Evolutionary conservation across 1,140 invertebrate species (phyloP).

Genomic region (Drosophila persimilis): DNA sequence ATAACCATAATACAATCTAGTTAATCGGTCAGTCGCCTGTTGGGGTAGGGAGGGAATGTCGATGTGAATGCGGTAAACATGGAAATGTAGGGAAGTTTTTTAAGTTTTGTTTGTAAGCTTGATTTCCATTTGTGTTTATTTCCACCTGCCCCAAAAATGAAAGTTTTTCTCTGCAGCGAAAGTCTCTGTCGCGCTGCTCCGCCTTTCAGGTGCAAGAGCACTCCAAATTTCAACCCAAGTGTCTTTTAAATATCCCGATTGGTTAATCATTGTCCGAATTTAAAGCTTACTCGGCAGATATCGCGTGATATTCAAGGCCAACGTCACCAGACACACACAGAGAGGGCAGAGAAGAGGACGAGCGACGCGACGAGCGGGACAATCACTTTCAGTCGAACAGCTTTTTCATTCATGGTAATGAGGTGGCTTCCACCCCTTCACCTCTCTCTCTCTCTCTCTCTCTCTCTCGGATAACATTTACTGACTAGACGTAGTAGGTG

Average conservation of each 20-base stretch:
- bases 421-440: conserved; percentile 20
- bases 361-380: conserved; percentile 33
- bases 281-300: conserved; percentile 37
- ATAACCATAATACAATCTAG: not conserved
- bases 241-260: conserved; percentile 2
- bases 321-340: conserved; percentile 10
- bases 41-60: conserved; percentile 30
- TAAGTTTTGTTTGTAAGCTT: conserved; percentile 14
- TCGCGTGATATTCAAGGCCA: conserved; percentile 39
- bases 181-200: conserved; percentile 28
- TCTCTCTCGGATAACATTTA: conserved; percentile 13
- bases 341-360: conserved; percentile 35
- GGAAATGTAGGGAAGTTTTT: conserved; percentile 10
- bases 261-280: conserved; percentile 41
- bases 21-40: not conserved
- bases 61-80: not conserved
- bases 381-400: conserved; percentile 45
- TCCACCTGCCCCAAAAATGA: conserved; percentile 24
- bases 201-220: not conserved
- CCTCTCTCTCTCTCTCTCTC: conserved; percentile 9
- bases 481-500: conserved; percentile 2
- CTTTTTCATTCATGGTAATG: conserved; percentile 72
- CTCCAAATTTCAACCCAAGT: not conserved
- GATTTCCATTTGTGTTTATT: conserved; percentile 31
- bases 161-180: conserved; percentile 43